Evolutionary conservation across 2,797 vertebrate genomes (phyloP), one percentile per base, ranked within the genome.

Genomic region (Pygocentrus nattereri): DNA sequence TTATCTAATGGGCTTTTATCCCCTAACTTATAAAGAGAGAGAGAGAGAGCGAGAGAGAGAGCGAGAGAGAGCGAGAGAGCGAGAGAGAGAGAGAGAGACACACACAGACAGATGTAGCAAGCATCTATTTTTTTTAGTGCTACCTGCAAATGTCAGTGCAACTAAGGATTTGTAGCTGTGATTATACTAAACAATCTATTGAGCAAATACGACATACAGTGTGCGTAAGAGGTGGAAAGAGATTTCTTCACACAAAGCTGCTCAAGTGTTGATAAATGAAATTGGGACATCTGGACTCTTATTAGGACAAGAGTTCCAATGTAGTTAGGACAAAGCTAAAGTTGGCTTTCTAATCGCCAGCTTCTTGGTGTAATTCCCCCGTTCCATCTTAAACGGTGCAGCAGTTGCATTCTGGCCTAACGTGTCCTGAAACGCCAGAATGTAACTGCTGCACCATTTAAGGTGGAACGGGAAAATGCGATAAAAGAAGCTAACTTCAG

Each of bases 1-100:
- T 84, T 65, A 78, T 56, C 70, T 56, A 73, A 56, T 71, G 70
- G 21, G 30, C 83, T 74, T 59, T 50, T 69, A 80, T 25, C 31
- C 41, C 54, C 31, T 16, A 31, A 61, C 8, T 16, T 27, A 47
- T 38, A n/a, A 27, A 47, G 27, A 30, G 10, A 12, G 21, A 44
- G 8, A 44, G 41, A 44, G 38, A 47, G 31, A 67, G 47, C n/a
- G 41, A 61, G 8, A 70, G 23, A 47, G 64, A 15, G 1, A 34
- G 34, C 34, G 34, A 34, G 6, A 34, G 25, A 62, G 15, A 62
- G 41, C 49, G n/a, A 49, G 7, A 18, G n/a, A 44, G 11, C 44
- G 5, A 16, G 13, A 16, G 16, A 38, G 18, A 21, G 31, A 74
- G 15, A 7, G 13, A 80, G 7, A 50, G 13, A 72, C 30, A 70